phyloP scores from a whole-genome alignment of 2,113 vertebrate genomes.

The Campylorhamphus procurvoides region DNA sequence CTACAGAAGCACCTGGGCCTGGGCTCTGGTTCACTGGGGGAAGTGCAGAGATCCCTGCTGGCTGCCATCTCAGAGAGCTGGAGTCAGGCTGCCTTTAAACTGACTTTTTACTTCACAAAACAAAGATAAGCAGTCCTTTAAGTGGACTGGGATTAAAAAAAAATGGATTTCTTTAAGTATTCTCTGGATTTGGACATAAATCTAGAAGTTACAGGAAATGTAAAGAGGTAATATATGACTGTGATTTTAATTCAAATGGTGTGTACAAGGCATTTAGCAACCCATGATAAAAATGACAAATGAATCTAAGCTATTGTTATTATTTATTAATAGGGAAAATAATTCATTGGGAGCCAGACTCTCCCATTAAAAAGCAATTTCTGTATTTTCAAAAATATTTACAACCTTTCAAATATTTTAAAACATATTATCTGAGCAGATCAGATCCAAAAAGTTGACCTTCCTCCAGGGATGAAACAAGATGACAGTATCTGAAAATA shows the following conservation, averaged over 20 bases:
- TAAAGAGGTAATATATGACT: neutral
- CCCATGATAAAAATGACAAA: constrained; percentile 3
- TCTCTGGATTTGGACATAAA: neutral
- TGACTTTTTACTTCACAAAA: neutral
- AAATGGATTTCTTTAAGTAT: neutral
- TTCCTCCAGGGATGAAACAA: neutral
- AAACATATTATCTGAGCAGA: neutral
- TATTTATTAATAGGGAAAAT: neutral
- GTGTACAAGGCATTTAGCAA: neutral
- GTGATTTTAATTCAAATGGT: neutral
- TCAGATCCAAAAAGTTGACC: neutral
- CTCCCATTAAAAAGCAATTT: neutral
- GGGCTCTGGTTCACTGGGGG: neutral
- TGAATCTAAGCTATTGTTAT: neutral
- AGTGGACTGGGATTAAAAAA: neutral
- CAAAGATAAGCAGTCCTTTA: neutral
- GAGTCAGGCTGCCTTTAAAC: neutral
- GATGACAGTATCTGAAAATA: neutral
- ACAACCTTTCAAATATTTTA: neutral
- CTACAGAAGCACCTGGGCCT: neutral
- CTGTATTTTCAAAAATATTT: neutral
- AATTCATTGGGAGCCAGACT: neutral
- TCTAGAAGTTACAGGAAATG: neutral
- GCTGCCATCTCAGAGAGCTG: neutral
- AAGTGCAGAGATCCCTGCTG: neutral